Base-by-base conservation (phyloP, 2,113 vertebrate genomes). In the Piliocolobus tephrosceles region DNA sequence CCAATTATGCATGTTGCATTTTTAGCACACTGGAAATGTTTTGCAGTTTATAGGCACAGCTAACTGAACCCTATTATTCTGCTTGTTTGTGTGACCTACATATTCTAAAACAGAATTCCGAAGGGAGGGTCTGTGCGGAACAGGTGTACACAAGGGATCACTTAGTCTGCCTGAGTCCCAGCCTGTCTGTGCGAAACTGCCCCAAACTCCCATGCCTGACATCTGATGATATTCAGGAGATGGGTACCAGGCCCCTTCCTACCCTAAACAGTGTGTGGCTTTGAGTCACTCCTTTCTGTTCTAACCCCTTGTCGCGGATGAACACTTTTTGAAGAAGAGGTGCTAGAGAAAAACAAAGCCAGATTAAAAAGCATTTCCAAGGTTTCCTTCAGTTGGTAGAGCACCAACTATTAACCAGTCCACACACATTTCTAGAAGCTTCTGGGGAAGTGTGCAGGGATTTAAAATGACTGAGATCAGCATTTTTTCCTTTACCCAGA, bases 61-160 rank as follows among this genome's bases (percentile, higher is more conserved):
- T 72, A 50, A 90, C 55, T 4, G 35, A 84, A 82, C 40, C 10
- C 45, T 75, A 38, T 61, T 72, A 88, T 66, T 78, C 78, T 90
- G 84, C 38, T 52, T 35, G 13, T 81, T 70, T 76, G 57, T 35
- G 12, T 97, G 90, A 82, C 76, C 90, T 78, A 94, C 58, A 70
- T 64, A 68, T 82, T 86, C 68, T 58, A 66, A 79, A 92, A 88
- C 3, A 92, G 94, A 73, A 90, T 91, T 95, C 92, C 47, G 55
- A 57, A 95, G 45, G 25, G 72, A 76, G 35, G 45, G 45, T 80
- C 80, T 68, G 38, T 10, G 23, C 13, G 35, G 55, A 84, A 73
- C 3, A 55, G 43, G 38, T 1, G 6, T n/a, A 61, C 1, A 0
- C 2, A 1, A 57, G 12, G n/a, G 16, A 47, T 58, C 20, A 4